Percentiles rank a stretch among this genome's conserved stretches.
phyloP scores from a whole-genome alignment of 2,888 invertebrate genomes.

The Micropterix aruncella region DNA sequence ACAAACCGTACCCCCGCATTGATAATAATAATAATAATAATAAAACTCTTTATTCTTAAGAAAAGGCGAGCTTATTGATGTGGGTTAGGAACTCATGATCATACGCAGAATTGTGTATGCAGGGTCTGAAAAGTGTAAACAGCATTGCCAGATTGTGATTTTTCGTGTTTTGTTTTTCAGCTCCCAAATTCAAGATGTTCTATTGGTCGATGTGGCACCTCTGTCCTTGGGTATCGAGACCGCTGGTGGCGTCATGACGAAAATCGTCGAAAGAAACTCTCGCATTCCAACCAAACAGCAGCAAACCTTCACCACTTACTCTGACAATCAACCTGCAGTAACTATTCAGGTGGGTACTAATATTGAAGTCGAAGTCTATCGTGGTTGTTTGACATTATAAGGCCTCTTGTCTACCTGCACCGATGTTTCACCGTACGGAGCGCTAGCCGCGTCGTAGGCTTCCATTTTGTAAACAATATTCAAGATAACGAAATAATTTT shows the following conservation, averaged over 20 bases:
- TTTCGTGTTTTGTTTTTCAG: too few species aligned
- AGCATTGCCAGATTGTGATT: too few species aligned
- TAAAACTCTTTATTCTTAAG: too few species aligned
- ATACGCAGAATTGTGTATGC: too few species aligned
- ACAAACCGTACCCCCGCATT: too few species aligned
- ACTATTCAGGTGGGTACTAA: constrained; percentile 49
- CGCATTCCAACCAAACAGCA: constrained; percentile 71
- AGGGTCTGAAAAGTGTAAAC: too few species aligned
- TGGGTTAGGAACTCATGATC: too few species aligned
- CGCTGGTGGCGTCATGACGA: constrained; percentile 75
- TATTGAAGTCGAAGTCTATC: background rate
- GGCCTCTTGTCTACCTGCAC: too few species aligned
- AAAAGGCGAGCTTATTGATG: too few species aligned
- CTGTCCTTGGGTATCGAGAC: constrained; percentile 71
- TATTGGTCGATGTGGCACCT: constrained; percentile 70
- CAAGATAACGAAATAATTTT: background rate
- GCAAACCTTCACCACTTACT: constrained; percentile 77
- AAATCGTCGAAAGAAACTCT: constrained; percentile 69
- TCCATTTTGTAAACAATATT: too few species aligned
- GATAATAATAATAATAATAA: too few species aligned
- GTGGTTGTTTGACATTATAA: background rate
- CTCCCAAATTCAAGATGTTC: constrained; percentile 64
- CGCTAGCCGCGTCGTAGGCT: background rate
- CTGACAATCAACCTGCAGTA: constrained; percentile 85
- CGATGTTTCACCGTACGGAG: background rate